Conservation (phyloP, 2,888 invertebrate species). For the Dryobotodes eremita region DNA sequence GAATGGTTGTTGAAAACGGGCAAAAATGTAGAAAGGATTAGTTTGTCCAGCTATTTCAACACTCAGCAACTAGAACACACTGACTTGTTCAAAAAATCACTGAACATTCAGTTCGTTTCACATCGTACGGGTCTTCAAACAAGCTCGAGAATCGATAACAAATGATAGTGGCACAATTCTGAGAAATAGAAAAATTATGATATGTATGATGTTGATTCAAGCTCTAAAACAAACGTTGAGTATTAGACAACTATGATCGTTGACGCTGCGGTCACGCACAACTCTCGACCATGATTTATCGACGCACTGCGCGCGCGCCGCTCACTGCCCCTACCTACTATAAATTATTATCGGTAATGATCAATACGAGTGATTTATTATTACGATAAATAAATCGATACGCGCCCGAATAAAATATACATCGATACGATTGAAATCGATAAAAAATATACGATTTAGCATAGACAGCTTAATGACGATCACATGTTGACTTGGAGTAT, state of each 20-base stretch:
- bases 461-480: conserved; percentile 67
- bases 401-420: conserved; percentile 78
- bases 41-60: background rate
- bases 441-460: conserved; percentile 67
- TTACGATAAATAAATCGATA: conserved; percentile 86
- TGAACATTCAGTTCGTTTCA: background rate
- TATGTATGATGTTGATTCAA: conserved; percentile 39
- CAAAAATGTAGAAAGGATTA: background rate
- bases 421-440: conserved; percentile 71
- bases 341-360: conserved; percentile 89
- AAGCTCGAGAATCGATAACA: conserved; percentile 32
- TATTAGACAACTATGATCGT: conserved; percentile 61
- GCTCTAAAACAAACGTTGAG: conserved; percentile 66
- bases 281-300: conserved; percentile 77
- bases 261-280: conserved; percentile 66
- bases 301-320: conserved; percentile 69
- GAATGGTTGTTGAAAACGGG: background rate
- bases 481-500: conserved; percentile 34
- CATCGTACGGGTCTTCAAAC: conserved; percentile 23
- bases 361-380: conserved; percentile 86
- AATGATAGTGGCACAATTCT: conserved; percentile 44
- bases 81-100: background rate
- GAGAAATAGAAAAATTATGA: conserved; percentile 54
- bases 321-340: conserved; percentile 79
- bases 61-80: background rate